Evolutionary conservation across 1,140 invertebrate species (phyloP), one percentile per base, ranked within the genome.

Genomic region (Ridgeia piscesae): DNA sequence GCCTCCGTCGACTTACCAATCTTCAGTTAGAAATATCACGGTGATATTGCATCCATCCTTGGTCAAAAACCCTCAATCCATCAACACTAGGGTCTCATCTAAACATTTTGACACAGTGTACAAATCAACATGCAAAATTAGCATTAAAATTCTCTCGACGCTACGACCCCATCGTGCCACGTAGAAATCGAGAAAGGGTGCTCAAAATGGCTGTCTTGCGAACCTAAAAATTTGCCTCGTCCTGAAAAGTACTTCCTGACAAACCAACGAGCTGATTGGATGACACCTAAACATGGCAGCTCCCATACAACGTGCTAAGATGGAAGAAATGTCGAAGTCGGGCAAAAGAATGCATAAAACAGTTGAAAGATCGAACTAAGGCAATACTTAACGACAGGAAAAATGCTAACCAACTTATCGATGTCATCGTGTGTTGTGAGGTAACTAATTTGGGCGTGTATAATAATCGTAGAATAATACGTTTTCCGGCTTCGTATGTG

Each of bases 11-110:
- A 35, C 88, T 88, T 88, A 48, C 50, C 35, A 58, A 58, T 58
- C 33, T 35, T 94, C n/a, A 92, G 94, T 95, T 94, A 95, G 94
- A 94, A 94, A 93, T 94, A 94, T 95, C 92, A 93, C 93, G 92
- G 92, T 93, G 93, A 94, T 92, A 94, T 93, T 92, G 93, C 93
- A 93, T 93, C 94, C 95, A 95, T 95, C 94, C 92, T 92, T 93
- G 94, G 94, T 93, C 94, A 95, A 93, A 94, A 94, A 95, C 93
- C 94, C 94, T 95, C 95, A 94, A 95, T 95, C 95, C 95, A 94
- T 94, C 94, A 93, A 93, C 92, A 94, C 93, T 91, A 94, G 93
- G 92, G 91, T 91, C 91, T 95, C 93, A 95, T 93, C 94, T 94
- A 92, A 93, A 95, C 94, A 94, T 95, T 95, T 95, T 94, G 92